Percentiles rank a stretch among this genome's conserved stretches.
These are phyloP conservation scores for Babyrousa celebensis DNA, from an alignment of 2,797 vertebrate genomes.

Conservation along the genomic window DNA sequence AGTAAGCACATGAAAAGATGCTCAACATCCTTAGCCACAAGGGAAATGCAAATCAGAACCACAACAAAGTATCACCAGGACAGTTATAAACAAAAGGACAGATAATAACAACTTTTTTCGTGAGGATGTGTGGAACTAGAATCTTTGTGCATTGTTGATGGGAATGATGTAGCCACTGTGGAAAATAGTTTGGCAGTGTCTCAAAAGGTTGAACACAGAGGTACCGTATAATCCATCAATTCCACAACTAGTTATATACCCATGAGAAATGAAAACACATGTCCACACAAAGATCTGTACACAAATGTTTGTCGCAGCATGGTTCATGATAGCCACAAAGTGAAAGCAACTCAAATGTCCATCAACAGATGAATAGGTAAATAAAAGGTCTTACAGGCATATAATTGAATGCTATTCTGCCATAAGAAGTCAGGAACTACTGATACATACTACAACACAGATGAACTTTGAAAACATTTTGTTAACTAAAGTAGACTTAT, in stretches of 20 bases:
- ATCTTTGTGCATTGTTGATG: not conserved
- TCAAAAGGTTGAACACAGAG: not conserved
- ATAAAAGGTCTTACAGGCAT: no score
- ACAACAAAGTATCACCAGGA: not conserved
- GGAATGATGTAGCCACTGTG: not conserved
- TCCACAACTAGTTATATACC: not conserved
- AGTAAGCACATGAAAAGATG: not conserved
- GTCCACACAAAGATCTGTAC: not conserved
- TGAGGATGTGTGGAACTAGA: not conserved
- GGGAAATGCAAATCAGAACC: not conserved
- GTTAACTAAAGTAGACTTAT: not conserved
- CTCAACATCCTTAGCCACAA: not conserved
- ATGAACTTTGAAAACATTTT: not conserved
- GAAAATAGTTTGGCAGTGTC: not conserved
- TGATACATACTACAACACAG: accelerated
- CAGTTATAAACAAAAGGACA: not conserved
- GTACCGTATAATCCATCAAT: not conserved
- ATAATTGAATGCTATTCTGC: not conserved
- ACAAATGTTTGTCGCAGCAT: not conserved
- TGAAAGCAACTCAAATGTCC: not conserved
- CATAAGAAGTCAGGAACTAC: not conserved
- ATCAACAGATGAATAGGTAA: not conserved
- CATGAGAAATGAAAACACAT: not conserved
- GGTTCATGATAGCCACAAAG: not conserved
- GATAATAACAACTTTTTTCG: no score